Evolutionary conservation across 2,888 invertebrate genomes (phyloP), one percentile per base, ranked within the genome.

Genomic region (Tricholauxania praeusta): DNA sequence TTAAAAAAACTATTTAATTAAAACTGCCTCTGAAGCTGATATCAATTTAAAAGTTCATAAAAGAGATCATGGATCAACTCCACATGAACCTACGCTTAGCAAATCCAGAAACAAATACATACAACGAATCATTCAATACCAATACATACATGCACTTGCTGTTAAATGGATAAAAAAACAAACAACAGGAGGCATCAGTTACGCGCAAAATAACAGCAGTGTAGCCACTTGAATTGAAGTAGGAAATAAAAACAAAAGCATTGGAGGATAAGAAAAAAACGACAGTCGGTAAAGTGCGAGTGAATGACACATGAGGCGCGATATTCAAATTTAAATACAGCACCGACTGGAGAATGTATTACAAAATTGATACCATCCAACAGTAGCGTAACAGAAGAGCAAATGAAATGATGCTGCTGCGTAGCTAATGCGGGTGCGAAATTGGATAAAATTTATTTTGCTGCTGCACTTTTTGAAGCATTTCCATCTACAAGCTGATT

Each of bases 31-130:
- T 39, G 39, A n/a, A 12, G 47, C 48, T 48, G 19, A 63, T 47
- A 22, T 47, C 19, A 65, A 52, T 51, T 51, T 52, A 65, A 65
- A 65, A 51, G 65, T 28, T 51, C 51, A 65, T 63, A 4, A 65
- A 52, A 52, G 22, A 64, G 49, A 19, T 51, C 28, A 32, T 14
- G n/a, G 28, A 65, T 52, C 51, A 19, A 51, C 19, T 15, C 15
- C 51, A 52, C 14, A 51, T 22, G 6, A 28, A 62, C 17, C 22
- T 48, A 48, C 62, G 19, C 7, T 39, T 39, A 10, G 28, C 47
- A 62, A 7, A 15, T 17, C n/a, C 62, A 12, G 4, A 19, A 17
- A 12, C 19, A 10, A 47, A 19, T 55, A 28, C n/a, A 32, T 12
- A 28, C 28, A 28, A 28, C 28, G 28, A 28, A 28, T 28, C 28